These are phyloP conservation scores for Muntiacus muntjak DNA, from an alignment of 2,113 vertebrate species.

Conservation along the genomic window DNA sequence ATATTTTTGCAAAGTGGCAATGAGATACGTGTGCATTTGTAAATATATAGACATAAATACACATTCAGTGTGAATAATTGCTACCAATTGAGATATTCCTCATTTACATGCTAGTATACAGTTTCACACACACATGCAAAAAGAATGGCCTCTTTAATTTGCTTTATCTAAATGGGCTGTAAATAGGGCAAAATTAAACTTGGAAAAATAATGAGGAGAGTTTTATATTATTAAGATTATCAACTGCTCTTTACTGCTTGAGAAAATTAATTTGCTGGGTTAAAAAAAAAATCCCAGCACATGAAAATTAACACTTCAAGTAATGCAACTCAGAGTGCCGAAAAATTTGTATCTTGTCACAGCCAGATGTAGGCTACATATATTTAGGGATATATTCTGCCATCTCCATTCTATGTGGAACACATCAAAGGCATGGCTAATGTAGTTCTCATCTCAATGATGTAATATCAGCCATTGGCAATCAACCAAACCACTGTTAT, in stretches of 20 bases:
- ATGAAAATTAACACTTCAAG: slow-evolving; percentile 51
- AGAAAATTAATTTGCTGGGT: slow-evolving; percentile 62
- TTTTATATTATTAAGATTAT: slow-evolving; percentile 60
- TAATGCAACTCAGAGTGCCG: neutral
- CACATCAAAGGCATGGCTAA: neutral
- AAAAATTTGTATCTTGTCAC: slow-evolving; percentile 40
- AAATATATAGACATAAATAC: neutral
- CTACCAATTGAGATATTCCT: neutral
- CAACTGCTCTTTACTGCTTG: slow-evolving; percentile 5
- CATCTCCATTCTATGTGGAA: neutral
- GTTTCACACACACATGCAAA: neutral
- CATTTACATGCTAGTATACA: slow-evolving; percentile 25
- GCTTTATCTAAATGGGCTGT: slow-evolving; percentile 53
- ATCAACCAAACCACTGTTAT: neutral
- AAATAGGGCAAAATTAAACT: slow-evolving; percentile 64
- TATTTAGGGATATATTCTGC: neutral
- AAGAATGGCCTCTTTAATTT: slow-evolving; percentile 48
- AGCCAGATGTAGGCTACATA: neutral
- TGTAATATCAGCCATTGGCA: slow-evolving; percentile 4
- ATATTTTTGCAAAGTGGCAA: slow-evolving; percentile 67
- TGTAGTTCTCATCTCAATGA: neutral
- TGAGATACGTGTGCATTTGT: neutral
- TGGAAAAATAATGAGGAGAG: slow-evolving; percentile 62
- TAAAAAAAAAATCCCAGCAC: slow-evolving; percentile 3
- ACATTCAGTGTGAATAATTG: slow-evolving; percentile 2